Base-by-base conservation (phyloP, 53 echinoderm and acorn worm genomes). In the Arbacia lixula region DNA sequence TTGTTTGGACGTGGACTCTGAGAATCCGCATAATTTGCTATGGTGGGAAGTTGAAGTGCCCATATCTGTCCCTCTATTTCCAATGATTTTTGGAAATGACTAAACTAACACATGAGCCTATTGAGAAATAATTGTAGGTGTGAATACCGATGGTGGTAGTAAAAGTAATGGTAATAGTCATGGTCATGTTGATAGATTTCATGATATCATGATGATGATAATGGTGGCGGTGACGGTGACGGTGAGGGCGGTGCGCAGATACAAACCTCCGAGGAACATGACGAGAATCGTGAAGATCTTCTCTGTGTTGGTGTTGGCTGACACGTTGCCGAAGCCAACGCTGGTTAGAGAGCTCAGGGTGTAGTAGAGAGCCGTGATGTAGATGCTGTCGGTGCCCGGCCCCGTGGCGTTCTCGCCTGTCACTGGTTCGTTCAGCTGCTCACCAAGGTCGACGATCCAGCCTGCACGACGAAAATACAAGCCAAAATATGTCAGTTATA, bases 291-390 rank as follows among this genome's bases (percentile, higher is more conserved):
- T 96, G 74, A 96, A 96, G 51, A 96, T 93, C 68, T 96, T 96
- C 83, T 96, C 96, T 36, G 82, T 83, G 85, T 96, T 90, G 3
- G 96, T 96, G 75, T 96, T 96, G 36, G 96, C 96, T 3, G 96
- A 96, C 35, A 96, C 96, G 83, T 96, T 96, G 14, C 96, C 96
- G 54, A 96, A 96, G 21, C 96, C 96, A n/a, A 96, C 93, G 72
- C 96, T 96, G 12, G 96, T 96, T 43, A 96, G 85, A 65, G 91
- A 93, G 62, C 96, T 96, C 26, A 96, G 63, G 26, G 96, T 96
- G 78, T 91, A 96, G 71, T 96, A 96, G 12, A 96, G 53, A 11
- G 96, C 83, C 6, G 96, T 89, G n/a, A 96, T 87, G 76, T 96
- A 96, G 58, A 87, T 91, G 33, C 91, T 96, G 12, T 74, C 68